These are phyloP conservation scores for Gastrophryne carolinensis DNA, from an alignment of 2,797 vertebrate genomes.

Conservation along the genomic window DNA sequence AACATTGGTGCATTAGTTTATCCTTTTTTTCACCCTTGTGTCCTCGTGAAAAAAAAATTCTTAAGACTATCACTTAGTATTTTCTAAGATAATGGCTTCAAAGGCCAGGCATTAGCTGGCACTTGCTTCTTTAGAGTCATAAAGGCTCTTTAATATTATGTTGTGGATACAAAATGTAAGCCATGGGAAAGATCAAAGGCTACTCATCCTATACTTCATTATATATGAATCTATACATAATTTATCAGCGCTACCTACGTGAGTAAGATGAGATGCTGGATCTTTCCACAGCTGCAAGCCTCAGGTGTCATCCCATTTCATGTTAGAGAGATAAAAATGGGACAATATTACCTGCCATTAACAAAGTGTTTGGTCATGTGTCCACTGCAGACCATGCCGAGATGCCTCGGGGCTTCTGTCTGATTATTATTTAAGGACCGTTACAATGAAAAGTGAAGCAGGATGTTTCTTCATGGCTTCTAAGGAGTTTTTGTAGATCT, in stretches of 20 bases:
- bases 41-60: neutral
- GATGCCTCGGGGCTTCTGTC: neutral
- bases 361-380: neutral
- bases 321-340: slow-evolving; percentile 34
- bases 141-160: slow-evolving; percentile 19
- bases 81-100: slow-evolving; percentile 21
- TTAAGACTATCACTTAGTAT: slow-evolving; percentile 18
- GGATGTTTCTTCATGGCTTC: too few species aligned
- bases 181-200: slow-evolving; percentile 37
- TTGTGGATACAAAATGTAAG: slow-evolving; percentile 44
- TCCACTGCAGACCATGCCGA: neutral
- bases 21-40: neutral
- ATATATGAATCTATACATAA: slow-evolving; percentile 51
- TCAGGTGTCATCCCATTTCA: slow-evolving; percentile 50
- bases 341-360: slow-evolving; percentile 37
- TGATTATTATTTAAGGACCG: slow-evolving; percentile 9
- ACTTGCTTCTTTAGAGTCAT: slow-evolving; percentile 11
- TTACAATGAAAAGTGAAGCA: neutral
- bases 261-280: slow-evolving; percentile 43
- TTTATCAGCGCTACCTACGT: slow-evolving; percentile 46
- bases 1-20: neutral
- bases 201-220: slow-evolving; percentile 46
- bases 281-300: slow-evolving; percentile 33
- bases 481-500: too few species aligned
- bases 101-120: slow-evolving; percentile 16